Percentiles rank a stretch among this genome's conserved stretches.
phyloP scores from a whole-genome alignment of 2,888 invertebrate species.

The Ceratothoa steindachneri region DNA sequence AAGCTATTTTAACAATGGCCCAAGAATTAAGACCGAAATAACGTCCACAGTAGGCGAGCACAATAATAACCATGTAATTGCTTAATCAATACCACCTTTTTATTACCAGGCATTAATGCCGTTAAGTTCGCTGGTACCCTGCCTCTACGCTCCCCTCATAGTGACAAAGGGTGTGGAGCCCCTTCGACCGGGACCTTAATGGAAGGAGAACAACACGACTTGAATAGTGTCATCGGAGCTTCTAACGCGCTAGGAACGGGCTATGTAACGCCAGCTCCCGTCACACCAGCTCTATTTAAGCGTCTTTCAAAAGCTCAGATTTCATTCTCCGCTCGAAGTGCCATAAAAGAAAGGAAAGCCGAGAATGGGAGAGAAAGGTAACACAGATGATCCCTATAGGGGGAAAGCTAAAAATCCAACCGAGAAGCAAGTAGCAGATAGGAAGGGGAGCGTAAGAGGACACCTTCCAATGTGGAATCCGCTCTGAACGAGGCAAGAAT shows the following conservation, averaged over 20 bases:
- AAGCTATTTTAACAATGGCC: background rate
- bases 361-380: background rate
- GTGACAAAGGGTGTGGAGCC: background rate
- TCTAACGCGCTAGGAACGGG: background rate
- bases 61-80: background rate
- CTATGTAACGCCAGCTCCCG: background rate
- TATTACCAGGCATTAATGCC: background rate
- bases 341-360: background rate
- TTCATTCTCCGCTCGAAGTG: background rate
- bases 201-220: background rate
- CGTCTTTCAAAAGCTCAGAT: conserved; percentile 4
- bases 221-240: background rate
- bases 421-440: background rate
- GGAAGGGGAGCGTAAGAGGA: background rate
- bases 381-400: background rate
- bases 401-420: background rate
- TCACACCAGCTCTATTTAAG: background rate
- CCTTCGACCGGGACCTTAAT: background rate
- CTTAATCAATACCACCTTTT: background rate
- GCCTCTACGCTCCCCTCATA: no score
- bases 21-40: background rate
- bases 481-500: background rate
- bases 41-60: background rate
- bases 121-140: no score
- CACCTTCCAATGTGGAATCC: background rate